Percentiles rank a stretch among this genome's conserved stretches.
These are phyloP conservation scores for Leuctra nigra DNA, from an alignment of 2,888 invertebrate genomes.

Conservation along the genomic window DNA sequence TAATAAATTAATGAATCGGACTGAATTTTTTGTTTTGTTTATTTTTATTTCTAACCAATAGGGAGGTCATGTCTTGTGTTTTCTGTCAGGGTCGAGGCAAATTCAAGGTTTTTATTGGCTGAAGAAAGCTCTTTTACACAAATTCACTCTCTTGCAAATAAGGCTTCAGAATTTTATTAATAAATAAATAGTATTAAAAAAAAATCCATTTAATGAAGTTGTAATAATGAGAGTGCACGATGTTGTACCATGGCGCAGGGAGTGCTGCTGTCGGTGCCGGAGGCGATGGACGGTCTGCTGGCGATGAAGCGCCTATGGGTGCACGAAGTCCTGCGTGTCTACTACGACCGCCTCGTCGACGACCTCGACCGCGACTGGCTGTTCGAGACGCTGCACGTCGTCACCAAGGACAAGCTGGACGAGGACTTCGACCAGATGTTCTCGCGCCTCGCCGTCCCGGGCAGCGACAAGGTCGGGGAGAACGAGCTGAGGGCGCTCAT, in stretches of 20 bases:
- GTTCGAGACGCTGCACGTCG: conserved; percentile 57
- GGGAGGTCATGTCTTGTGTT: too few relatives aligned
- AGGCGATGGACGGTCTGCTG: conserved; percentile 76
- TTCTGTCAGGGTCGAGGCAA: too few relatives aligned
- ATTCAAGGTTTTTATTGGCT: too few relatives aligned
- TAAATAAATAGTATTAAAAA: too few relatives aligned
- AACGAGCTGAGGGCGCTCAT: conserved; percentile 76
- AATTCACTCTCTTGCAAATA: too few relatives aligned
- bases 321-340: conserved; percentile 90
- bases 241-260: conserved; percentile 68
- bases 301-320: conserved; percentile 91
- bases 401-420: conserved; percentile 53
- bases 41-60: too few relatives aligned
- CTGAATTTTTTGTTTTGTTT: too few relatives aligned
- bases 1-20: too few relatives aligned
- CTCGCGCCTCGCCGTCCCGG: conserved; percentile 46
- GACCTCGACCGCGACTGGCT: conserved; percentile 78
- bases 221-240: too few relatives aligned
- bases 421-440: conserved; percentile 66
- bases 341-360: conserved; percentile 85
- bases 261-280: conserved; percentile 84
- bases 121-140: too few relatives aligned
- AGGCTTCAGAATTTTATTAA: too few relatives aligned
- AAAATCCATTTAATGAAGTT: too few relatives aligned
- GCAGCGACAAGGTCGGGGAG: conserved; percentile 57